Percentiles rank a stretch among this genome's conserved stretches.
Conservation (phyloP, 1,140 invertebrate species). For the Dendroctonus ponderosae region DNA sequence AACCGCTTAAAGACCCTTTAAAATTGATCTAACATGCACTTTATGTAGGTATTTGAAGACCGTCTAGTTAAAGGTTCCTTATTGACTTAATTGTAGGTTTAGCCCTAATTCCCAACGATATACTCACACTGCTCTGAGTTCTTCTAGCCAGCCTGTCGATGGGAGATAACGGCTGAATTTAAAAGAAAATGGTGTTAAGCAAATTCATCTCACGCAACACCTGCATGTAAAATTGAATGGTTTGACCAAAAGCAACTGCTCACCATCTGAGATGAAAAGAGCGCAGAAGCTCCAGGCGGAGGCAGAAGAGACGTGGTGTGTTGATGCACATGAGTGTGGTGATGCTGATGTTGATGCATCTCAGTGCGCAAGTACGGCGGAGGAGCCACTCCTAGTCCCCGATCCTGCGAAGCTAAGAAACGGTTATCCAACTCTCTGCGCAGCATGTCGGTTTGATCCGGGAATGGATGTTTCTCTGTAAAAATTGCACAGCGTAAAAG, state of each 20-base stretch:
- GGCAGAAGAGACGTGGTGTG: slow-evolving; percentile 66
- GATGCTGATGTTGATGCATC: slow-evolving; percentile 89
- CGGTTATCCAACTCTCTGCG: slow-evolving; percentile 87
- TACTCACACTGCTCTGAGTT: slow-evolving; percentile 45
- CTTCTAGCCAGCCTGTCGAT: slow-evolving; percentile 43
- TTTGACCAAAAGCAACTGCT: slow-evolving; percentile 38
- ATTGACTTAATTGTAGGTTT: no score
- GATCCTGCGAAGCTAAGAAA: slow-evolving; percentile 78
- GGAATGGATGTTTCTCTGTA: slow-evolving; percentile 34
- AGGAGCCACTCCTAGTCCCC: slow-evolving; percentile 54
- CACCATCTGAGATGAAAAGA: slow-evolving; percentile 65
- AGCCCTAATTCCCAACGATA: neutral
- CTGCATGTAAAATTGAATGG: slow-evolving; percentile 27
- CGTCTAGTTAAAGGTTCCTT: no score
- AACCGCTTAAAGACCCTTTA: no score
- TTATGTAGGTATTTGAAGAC: no score
- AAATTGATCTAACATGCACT: no score
- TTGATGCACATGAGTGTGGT: slow-evolving; percentile 88
- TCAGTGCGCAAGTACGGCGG: slow-evolving; percentile 76
- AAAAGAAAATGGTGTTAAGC: slow-evolving; percentile 33
- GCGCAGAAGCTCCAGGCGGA: slow-evolving; percentile 56
- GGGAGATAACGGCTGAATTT: slow-evolving; percentile 39
- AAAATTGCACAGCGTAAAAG: slow-evolving; percentile 12
- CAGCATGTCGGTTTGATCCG: slow-evolving; percentile 79
- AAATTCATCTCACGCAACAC: slow-evolving; percentile 1